These are phyloP conservation scores for Characodon lateralis DNA, from an alignment of 2,797 vertebrate genomes.

Conservation along the genomic window DNA sequence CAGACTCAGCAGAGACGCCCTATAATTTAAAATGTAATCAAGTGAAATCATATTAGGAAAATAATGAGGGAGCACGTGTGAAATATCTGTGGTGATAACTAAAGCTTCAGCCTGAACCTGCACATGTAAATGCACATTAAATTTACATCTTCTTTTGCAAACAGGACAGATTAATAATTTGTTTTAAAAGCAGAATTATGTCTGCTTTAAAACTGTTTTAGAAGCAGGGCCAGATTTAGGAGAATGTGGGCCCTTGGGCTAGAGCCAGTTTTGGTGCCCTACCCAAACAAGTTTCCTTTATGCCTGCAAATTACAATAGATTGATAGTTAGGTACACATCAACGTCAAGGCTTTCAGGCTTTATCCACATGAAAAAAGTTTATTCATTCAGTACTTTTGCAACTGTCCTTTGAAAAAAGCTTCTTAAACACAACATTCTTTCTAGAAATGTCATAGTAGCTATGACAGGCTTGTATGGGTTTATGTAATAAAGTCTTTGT, in stretches of 20 bases:
- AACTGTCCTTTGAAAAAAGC: neutral
- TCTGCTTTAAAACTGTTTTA: neutral
- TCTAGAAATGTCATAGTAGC: neutral
- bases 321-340: neutral
- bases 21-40: constrained; percentile 34
- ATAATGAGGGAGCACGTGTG: constrained; percentile 38
- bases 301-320: neutral
- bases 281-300: too few species aligned
- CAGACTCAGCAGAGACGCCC: too few species aligned
- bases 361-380: neutral
- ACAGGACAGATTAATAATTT: constrained; percentile 3
- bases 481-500: neutral
- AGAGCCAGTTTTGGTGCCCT: too few species aligned
- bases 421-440: neutral
- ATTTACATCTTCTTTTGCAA: constrained; percentile 12
- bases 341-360: neutral
- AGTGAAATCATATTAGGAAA: constrained; percentile 54
- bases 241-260: too few species aligned
- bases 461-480: neutral
- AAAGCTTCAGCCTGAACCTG: constrained; percentile 1
- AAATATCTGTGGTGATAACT: constrained; percentile 6
- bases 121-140: constrained; percentile 4
- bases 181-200: neutral
- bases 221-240: too few species aligned
- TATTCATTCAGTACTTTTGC: neutral